Base-by-base conservation (phyloP, 2,113 vertebrate species). In the Vidua macroura region DNA sequence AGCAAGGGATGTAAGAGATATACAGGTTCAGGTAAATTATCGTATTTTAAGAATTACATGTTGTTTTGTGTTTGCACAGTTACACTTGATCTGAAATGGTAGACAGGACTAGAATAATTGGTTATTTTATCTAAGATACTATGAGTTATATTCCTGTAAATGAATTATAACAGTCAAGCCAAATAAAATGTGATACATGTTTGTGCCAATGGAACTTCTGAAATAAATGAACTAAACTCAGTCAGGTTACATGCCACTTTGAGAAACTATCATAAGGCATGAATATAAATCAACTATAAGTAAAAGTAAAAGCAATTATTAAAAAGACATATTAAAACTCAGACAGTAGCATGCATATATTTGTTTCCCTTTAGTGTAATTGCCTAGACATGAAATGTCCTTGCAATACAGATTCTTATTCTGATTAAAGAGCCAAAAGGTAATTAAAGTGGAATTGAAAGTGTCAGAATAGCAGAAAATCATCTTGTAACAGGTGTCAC, bases 391-490 rank as follows among this genome's bases (percentile, higher is more conserved):
- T 58, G 66, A 83, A 89, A 69, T 89, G 77, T 79, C 84, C 84
- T 79, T 92, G 49, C 86, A 79, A 44, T 81, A 69, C 66, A 66
- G 58, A 67, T 68, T 87, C 33, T 89, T 66, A 48, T 41, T 49
- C 84, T 82, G 74, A 92, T 91, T 84, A 91, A 95, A 95, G 66
- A 92, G 78, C 67, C 4, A 2, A 80, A 86, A 94, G 69, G 49
- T 91, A 94, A 89, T 95, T 92, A 89, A 93, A 92, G 70, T 69
- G 72, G 53, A 89, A 78, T 56, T 79, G 66, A 72, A 93, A 82
- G 37, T 95, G 86, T 91, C 93, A 97, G 91, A 96, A 86, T 78
- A 84, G 81, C 81, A 95, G 84, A 92, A 91, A 95, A 93, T 93
- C 46, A 83, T 79, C 82, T 94, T 1, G 4, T 95, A 94, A 72